phyloP scores from a whole-genome alignment of 2,888 invertebrate genomes.

The Deilephila porcellus region DNA sequence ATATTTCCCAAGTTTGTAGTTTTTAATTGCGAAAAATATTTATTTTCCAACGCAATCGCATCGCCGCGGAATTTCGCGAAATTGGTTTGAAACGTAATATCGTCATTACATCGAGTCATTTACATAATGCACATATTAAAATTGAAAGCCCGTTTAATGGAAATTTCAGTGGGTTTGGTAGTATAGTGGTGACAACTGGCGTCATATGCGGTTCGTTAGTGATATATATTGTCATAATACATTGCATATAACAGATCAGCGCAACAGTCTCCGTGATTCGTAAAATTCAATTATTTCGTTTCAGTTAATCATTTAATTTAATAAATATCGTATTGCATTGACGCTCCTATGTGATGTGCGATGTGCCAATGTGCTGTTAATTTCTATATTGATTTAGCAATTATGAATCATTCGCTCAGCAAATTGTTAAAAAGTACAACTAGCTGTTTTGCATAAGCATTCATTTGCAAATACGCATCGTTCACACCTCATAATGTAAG shows the following conservation, averaged over 20 bases:
- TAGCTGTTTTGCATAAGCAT: neutral
- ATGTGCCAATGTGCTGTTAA: neutral
- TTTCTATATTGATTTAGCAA: neutral
- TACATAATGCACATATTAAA: constrained; percentile 30
- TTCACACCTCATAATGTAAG: neutral
- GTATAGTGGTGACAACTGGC: neutral
- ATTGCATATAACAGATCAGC: constrained; percentile 16
- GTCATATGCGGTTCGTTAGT: constrained; percentile 16
- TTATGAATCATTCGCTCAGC: neutral
- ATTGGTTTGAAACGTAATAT: constrained; percentile 23
- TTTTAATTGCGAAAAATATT: constrained; percentile 3
- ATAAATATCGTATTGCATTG: constrained; percentile 9
- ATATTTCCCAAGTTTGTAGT: neutral
- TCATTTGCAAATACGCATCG: neutral
- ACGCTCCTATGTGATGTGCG: neutral
- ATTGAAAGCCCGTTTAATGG: constrained; percentile 25
- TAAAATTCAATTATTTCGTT: constrained; percentile 1
- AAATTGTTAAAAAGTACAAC: constrained; percentile 3
- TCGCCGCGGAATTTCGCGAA: constrained; percentile 1
- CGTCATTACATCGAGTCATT: constrained; percentile 28
- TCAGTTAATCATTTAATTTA: constrained; percentile 13
- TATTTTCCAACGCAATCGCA: neutral
- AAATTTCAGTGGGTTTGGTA: constrained; percentile 13
- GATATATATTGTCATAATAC: neutral
- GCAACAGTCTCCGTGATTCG: neutral